phyloP scores from a whole-genome alignment of 1,140 invertebrate species.

The Schlechtendalia chinensis region DNA sequence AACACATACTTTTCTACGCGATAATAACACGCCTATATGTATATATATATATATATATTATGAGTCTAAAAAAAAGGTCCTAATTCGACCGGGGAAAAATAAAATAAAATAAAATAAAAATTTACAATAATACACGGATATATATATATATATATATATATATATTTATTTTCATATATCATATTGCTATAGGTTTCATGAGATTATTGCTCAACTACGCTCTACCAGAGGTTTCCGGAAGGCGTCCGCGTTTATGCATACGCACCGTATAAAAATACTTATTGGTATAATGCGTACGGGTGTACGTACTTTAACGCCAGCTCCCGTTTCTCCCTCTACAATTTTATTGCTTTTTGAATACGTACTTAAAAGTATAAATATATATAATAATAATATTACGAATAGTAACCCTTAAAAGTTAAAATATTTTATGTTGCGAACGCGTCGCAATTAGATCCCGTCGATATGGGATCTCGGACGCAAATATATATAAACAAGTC shows the following conservation, averaged over 20 bases:
- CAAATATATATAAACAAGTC: no score
- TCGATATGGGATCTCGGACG: no score
- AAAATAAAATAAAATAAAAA: not conserved
- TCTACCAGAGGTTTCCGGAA: conserved; percentile 29
- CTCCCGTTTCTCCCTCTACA: conserved; percentile 45
- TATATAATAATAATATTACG: not conserved
- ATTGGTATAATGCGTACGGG: no score
- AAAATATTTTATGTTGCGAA: no score
- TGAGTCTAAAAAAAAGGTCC: not conserved
- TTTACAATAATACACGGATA: not conserved
- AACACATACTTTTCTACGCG: not conserved
- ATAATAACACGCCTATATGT: not conserved
- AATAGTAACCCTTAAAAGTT: not conserved
- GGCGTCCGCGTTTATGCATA: not conserved
- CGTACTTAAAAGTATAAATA: conserved; percentile 37
- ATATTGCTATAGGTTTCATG: conserved; percentile 40
- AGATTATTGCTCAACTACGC: conserved; percentile 41
- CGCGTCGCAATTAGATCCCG: no score
- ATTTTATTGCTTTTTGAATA: conserved; percentile 48
- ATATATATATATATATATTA: no score
- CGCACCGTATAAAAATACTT: no score
- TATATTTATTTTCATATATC: not conserved
- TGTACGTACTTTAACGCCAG: not conserved
- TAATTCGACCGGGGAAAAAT: not conserved
- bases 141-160: not conserved